Evolutionary conservation across 2,797 vertebrate genomes (phyloP), one percentile per base, ranked within the genome.

Genomic region (Carduelis carduelis): DNA sequence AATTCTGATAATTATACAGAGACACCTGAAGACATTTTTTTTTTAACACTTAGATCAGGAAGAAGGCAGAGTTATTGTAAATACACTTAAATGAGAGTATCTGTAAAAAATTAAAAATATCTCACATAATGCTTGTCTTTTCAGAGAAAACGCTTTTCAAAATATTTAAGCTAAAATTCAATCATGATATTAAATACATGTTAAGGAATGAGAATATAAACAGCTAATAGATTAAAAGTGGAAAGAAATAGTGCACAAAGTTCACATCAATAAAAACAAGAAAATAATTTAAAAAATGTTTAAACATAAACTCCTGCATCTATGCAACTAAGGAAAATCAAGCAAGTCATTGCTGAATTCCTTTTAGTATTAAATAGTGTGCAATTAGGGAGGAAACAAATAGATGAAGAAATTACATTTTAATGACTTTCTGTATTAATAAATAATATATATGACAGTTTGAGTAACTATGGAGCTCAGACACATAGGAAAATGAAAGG

Each of bases 381-480:
- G 26, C 63, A 92, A 95, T 83, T 90, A 89, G 15, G 22, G 93
- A 93, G 83, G 55, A 92, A 96, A 94, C 47, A 95, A 90, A 90
- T 49, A 92, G 46, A 90, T 74, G 50, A 78, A 68, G 46, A 92
- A 94, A 92, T 86, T 75, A 20, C 34, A 90, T 95, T 94, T 93
- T 81, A 92, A 93, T 89, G 59, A 15, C 24, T 85, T 95, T 95
- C 59, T 87, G 20, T 78, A 30, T 77, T 95, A 87, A 89, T 87
- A 94, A 95, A 92, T 93, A 83, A 85, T 75, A 90, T 61, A 80
- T 82, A 77, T 68, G 66, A 83, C 57, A 72, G 41, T 35, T 34
- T 57, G n/a, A 90, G 52, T 68, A 87, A 68, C 89, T 93, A 17
- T 56, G 72, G 68, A 79, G 41, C 55, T 89, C 53, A 91, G 68